Evolutionary conservation across 2,888 invertebrate species (phyloP).

Genomic region (Byasa hedistus): DNA sequence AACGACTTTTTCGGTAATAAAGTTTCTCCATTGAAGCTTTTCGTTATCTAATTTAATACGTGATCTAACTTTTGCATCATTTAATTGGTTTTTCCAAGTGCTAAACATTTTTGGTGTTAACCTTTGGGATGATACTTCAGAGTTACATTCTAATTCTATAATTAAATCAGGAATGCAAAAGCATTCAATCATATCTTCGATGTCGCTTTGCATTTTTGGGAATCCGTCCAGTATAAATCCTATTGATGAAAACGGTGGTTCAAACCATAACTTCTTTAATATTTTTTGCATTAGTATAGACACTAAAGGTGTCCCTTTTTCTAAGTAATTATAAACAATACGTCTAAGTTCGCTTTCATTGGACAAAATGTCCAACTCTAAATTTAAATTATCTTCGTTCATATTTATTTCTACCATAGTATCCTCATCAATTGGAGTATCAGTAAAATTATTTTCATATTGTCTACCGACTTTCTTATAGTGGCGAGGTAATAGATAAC

Average conservation of each 20-base stretch:
- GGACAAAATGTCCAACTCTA: conserved; percentile 50
- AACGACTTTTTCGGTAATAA: conserved; percentile 54
- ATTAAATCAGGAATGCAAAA: conserved; percentile 81
- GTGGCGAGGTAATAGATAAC: conserved; percentile 61
- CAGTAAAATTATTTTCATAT: conserved; percentile 65
- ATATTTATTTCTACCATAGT: conserved; percentile 56
- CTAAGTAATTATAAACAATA: conserved; percentile 71
- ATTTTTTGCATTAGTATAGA: conserved; percentile 64
- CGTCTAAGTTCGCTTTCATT: conserved; percentile 63
- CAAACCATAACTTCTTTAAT: conserved; percentile 74
- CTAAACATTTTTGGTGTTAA: conserved; percentile 53
- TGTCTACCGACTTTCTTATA: conserved; percentile 66
- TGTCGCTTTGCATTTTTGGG: conserved; percentile 78
- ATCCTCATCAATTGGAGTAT: conserved; percentile 57
- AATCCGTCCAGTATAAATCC: conserved; percentile 83
- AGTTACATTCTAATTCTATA: conserved; percentile 67
- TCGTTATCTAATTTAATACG: conserved; percentile 45
- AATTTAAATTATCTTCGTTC: conserved; percentile 59
- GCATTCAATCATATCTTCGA: conserved; percentile 72
- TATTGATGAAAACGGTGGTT: conserved; percentile 64
- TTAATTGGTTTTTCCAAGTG: conserved; percentile 62
- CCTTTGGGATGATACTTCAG: conserved; percentile 55
- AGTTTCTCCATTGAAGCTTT: conserved; percentile 52
- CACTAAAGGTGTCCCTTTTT: conserved; percentile 68
- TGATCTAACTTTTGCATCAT: conserved; percentile 54